phyloP scores from a whole-genome alignment of 30 jellyfish, hydroid and myxozoan genomes.

The Cassiopea xamachana region DNA sequence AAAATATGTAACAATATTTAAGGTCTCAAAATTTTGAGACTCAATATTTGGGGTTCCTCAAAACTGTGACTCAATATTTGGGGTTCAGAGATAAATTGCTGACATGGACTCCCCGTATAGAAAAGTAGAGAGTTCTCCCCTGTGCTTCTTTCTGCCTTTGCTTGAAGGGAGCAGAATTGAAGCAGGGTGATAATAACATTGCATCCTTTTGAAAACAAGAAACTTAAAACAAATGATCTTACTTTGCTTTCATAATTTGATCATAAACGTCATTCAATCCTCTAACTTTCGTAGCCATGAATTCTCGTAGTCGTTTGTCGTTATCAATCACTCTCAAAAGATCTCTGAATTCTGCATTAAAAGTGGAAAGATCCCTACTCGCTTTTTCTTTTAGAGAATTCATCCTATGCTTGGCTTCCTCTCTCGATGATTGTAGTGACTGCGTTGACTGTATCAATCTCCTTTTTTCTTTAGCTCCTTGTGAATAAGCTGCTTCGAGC shows the following conservation, averaged over 20 bases:
- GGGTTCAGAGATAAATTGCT: too few relatives aligned
- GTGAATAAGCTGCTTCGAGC: slow-evolving; percentile 31
- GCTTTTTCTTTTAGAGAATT: slow-evolving; percentile 85
- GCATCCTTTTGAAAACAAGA: not conserved
- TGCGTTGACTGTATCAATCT: slow-evolving; percentile 69
- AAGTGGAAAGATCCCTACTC: slow-evolving; percentile 73
- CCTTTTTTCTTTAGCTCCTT: slow-evolving; percentile 61
- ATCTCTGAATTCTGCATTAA: slow-evolving; percentile 85
- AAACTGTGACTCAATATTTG: too few relatives aligned
- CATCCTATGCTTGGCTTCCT: slow-evolving; percentile 95
- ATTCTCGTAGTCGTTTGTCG: slow-evolving; percentile 80
- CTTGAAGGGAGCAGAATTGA: too few relatives aligned
- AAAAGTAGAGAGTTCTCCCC: too few relatives aligned
- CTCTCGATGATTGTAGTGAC: slow-evolving; percentile 80
- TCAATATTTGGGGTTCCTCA: too few relatives aligned
- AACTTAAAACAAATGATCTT: not conserved
- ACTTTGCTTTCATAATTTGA: slow-evolving; percentile 58
- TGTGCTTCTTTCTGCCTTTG: too few relatives aligned
- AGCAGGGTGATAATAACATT: too few relatives aligned
- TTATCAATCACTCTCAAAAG: slow-evolving; percentile 86
- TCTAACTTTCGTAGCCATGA: slow-evolving; percentile 81
- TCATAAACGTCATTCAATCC: slow-evolving; percentile 68
- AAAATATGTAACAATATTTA: too few relatives aligned
- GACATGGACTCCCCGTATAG: too few relatives aligned
- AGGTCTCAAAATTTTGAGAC: too few relatives aligned